Percentiles rank a stretch among this genome's conserved stretches.
phyloP scores from a whole-genome alignment of 2,888 invertebrate species.

The Ophion slaviceki region DNA sequence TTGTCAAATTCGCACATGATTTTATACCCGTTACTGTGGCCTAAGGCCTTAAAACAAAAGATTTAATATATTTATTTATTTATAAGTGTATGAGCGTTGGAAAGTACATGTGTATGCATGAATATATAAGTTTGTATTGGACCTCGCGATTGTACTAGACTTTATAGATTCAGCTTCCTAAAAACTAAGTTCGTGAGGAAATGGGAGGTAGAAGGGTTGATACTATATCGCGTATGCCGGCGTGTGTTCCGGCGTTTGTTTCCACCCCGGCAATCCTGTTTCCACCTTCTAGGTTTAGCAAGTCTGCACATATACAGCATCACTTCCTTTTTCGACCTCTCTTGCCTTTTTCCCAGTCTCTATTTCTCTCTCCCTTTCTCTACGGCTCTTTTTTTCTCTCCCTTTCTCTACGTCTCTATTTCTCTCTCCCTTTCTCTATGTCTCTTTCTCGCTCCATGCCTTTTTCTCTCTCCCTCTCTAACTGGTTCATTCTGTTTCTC shows the following conservation, averaged over 20 bases:
- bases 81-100: background rate
- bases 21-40: too few species aligned
- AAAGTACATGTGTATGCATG: background rate
- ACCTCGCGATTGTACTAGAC: conserved; percentile 22
- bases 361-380: background rate
- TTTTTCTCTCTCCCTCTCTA: background rate
- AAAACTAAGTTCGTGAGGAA: conserved; percentile 36
- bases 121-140: background rate
- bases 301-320: conserved; percentile 22
- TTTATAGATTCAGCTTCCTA: conserved; percentile 49
- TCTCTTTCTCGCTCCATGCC: background rate
- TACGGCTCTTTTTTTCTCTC: background rate
- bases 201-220: conserved; percentile 12
- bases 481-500: background rate
- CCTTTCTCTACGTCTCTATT: background rate
- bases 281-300: conserved; percentile 28
- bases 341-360: background rate
- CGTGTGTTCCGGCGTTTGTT: conserved; percentile 40
- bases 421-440: background rate
- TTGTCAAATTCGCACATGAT: too few species aligned
- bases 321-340: conserved; percentile 24
- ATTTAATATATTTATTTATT: background rate
- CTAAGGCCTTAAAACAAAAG: too few species aligned
- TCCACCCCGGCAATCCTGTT: conserved; percentile 39
- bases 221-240: conserved; percentile 50